These are phyloP conservation scores for Aphodius granarius DNA, from an alignment of 2,888 invertebrate genomes.

Conservation along the genomic window DNA sequence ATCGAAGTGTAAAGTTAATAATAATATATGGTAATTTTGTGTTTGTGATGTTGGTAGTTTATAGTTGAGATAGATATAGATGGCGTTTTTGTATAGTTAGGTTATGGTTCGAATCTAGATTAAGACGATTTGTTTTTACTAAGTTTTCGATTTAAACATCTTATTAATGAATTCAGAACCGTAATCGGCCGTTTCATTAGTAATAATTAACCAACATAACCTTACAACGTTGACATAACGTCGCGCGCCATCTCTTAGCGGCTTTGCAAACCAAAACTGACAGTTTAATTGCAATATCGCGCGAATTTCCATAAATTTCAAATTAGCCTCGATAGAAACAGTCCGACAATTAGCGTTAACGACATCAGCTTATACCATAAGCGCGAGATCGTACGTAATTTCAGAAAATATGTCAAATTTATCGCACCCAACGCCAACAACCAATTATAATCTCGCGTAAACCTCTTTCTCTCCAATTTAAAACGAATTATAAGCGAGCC, in stretches of 20 bases:
- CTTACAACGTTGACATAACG: neutral
- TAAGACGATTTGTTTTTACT: too few relatives aligned
- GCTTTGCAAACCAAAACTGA: neutral
- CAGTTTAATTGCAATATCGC: neutral
- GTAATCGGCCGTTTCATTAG: too few relatives aligned
- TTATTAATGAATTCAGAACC: too few relatives aligned
- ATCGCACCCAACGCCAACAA: neutral
- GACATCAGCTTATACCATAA: neutral
- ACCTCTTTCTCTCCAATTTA: neutral
- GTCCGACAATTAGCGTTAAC: neutral
- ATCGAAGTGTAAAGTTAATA: neutral
- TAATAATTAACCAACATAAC: neutral
- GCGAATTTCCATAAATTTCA: neutral
- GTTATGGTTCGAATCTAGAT: too few relatives aligned
- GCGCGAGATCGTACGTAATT: neutral
- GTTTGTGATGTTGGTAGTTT: too few relatives aligned
- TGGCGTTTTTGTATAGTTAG: too few relatives aligned
- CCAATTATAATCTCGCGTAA: neutral
- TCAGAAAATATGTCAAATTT: neutral
- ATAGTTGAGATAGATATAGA: too few relatives aligned
- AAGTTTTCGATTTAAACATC: too few relatives aligned
- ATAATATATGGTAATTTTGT: neutral
- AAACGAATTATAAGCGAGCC: neutral
- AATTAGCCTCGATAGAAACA: neutral
- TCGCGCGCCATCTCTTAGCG: neutral